These are phyloP conservation scores for Cynaeus angustus DNA, from an alignment of 2,888 invertebrate species.

Conservation along the genomic window DNA sequence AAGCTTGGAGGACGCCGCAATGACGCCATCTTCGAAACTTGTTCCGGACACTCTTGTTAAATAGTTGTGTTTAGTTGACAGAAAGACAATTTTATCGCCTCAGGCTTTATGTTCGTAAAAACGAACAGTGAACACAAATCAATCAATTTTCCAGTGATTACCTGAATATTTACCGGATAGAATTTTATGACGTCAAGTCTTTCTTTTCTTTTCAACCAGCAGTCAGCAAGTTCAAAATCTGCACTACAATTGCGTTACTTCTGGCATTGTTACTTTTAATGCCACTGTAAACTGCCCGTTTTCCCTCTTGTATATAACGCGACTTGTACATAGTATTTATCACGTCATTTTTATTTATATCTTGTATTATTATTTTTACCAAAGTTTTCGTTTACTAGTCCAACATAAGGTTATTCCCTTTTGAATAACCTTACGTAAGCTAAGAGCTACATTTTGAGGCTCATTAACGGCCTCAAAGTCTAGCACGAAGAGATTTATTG, in stretches of 20 bases:
- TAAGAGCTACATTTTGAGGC: slow-evolving; percentile 26
- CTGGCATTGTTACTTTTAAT: slow-evolving; percentile 62
- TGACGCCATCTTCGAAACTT: slow-evolving; percentile 63
- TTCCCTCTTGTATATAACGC: slow-evolving; percentile 32
- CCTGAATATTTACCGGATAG: slow-evolving; percentile 69
- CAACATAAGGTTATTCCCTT: slow-evolving; percentile 53
- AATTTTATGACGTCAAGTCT: slow-evolving; percentile 68
- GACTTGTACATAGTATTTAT: slow-evolving; percentile 65
- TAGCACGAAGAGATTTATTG: slow-evolving; percentile 31
- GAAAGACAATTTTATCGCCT: slow-evolving; percentile 67
- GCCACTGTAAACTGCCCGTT: slow-evolving; percentile 70
- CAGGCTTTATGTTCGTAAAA: slow-evolving; percentile 68
- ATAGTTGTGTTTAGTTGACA: slow-evolving; percentile 70
- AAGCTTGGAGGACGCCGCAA: slow-evolving; percentile 65
- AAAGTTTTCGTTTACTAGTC: slow-evolving; percentile 67
- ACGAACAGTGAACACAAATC: slow-evolving; percentile 70
- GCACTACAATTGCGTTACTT: slow-evolving; percentile 66
- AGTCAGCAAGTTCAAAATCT: slow-evolving; percentile 72
- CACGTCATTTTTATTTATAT: slow-evolving; percentile 61
- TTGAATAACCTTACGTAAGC: slow-evolving; percentile 49
- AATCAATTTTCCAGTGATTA: slow-evolving; percentile 71
- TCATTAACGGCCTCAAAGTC: slow-evolving; percentile 24
- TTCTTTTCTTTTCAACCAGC: slow-evolving; percentile 68
- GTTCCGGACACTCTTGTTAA: slow-evolving; percentile 62
- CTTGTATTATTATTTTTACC: slow-evolving; percentile 55